Percentiles rank a stretch among this genome's conserved stretches.
Evolutionary conservation across 2,797 vertebrate species (phyloP).

Genomic region (Hydrocynus forskahlii): DNA sequence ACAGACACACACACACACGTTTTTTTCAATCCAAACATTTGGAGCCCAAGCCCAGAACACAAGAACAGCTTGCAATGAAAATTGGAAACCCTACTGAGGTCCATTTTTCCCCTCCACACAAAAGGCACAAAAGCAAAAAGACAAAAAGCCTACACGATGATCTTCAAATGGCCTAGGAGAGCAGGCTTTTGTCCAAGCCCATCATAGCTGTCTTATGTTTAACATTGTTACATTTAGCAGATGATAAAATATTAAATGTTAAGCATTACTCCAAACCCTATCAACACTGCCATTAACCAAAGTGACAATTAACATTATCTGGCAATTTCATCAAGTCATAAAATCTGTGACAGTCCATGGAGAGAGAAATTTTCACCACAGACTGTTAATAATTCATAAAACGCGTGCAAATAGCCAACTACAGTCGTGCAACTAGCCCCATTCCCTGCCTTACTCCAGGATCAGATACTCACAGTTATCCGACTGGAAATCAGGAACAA

Average conservation of each 20-base stretch:
- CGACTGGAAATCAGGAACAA: constrained; percentile 96
- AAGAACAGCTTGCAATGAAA: constrained; percentile 11
- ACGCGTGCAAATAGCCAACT: constrained; percentile 18
- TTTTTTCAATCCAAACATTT: constrained; percentile 20
- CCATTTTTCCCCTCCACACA: constrained; percentile 14
- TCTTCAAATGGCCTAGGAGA: not conserved
- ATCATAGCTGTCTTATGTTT: not conserved
- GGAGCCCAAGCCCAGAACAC: not conserved
- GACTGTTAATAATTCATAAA: constrained; percentile 11
- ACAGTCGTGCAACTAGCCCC: not conserved
- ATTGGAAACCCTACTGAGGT: constrained; percentile 10
- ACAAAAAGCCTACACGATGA: not conserved
- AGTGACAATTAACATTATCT: not conserved
- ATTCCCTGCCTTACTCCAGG: constrained; percentile 14
- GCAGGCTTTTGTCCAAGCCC: not conserved
- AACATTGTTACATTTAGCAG: not conserved
- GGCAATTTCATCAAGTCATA: not conserved
- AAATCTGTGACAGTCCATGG: not conserved
- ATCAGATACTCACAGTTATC: constrained; percentile 87
- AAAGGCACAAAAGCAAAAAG: constrained; percentile 19
- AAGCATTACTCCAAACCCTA: not conserved
- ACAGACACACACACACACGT: not conserved
- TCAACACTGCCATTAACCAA: not conserved
- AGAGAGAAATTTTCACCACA: constrained; percentile 5
- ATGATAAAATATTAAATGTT: not conserved